phyloP scores from a whole-genome alignment of 2,888 invertebrate genomes.

The Auanema sp. region DNA sequence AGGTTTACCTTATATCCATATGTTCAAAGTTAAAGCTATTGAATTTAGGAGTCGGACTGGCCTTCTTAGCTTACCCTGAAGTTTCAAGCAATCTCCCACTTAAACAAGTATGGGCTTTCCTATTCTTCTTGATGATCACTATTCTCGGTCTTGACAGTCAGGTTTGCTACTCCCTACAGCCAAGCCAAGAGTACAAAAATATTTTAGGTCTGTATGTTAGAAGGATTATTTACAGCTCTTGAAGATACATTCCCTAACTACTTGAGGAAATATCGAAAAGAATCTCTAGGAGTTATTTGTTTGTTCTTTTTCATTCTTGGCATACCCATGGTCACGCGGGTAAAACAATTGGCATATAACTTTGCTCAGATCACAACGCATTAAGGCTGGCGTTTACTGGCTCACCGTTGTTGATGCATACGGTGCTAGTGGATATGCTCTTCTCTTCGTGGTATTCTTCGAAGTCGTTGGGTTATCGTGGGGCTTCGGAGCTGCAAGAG shows the following conservation, averaged over 20 bases:
- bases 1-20: conserved; percentile 27
- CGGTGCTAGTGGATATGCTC: conserved; percentile 80
- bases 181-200: neutral
- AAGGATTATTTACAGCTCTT: conserved; percentile 63
- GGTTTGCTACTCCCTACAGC: conserved; percentile 19
- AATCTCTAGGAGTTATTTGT: conserved; percentile 53
- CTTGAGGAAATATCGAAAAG: conserved; percentile 59
- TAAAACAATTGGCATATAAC: too few species aligned
- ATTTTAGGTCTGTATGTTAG: conserved; percentile 64
- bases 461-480: conserved; percentile 87
- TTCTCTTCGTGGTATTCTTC: conserved; percentile 86
- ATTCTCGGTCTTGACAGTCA: conserved; percentile 62
- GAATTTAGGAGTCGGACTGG: conserved; percentile 62
- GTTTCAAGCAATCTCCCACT: conserved; percentile 64
- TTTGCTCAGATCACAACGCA: too few species aligned
- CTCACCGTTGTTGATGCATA: conserved; percentile 85
- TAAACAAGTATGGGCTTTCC: conserved; percentile 64
- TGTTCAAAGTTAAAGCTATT: neutral
- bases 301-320: conserved; percentile 60
- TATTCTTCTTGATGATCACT: conserved; percentile 64
- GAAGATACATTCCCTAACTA: conserved; percentile 61
- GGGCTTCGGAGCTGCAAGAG: conserved; percentile 78
- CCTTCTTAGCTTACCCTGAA: conserved; percentile 66
- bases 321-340: conserved; percentile 62
- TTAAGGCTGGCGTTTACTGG: conserved; percentile 82